Conservation (phyloP, 1,140 invertebrate species). For the Drosophila auraria region DNA sequence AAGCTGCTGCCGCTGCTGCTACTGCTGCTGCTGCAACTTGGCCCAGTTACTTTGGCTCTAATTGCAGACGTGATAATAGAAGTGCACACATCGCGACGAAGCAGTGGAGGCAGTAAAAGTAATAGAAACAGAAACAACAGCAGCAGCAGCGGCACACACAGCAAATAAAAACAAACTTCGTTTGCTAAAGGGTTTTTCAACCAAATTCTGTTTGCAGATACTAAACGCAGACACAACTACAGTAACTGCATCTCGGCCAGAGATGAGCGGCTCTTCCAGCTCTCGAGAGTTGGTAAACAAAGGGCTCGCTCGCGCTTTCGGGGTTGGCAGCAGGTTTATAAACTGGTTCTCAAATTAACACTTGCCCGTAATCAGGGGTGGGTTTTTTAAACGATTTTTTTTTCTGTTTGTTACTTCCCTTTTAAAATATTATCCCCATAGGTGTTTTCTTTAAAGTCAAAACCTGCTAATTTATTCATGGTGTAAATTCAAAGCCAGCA, state of each 20-base stretch:
- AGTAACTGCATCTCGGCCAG: constrained; percentile 27
- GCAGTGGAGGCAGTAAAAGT: not conserved
- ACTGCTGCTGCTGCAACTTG: constrained; percentile 55
- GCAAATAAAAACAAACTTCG: constrained; percentile 60
- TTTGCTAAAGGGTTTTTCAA: constrained; percentile 60
- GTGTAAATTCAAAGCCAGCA: no score
- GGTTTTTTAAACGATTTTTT: constrained; percentile 18
- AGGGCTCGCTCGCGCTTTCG: constrained; percentile 9
- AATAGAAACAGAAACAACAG: constrained; percentile 4
- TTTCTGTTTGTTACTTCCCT: not conserved
- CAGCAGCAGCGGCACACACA: constrained; percentile 42
- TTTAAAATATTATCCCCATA: constrained; percentile 19
- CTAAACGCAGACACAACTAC: constrained; percentile 12
- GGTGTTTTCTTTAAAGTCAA: not conserved
- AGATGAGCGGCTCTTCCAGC: constrained; percentile 20
- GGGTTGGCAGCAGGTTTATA: constrained; percentile 33
- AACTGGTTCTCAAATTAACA: constrained; percentile 40
- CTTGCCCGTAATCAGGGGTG: constrained; percentile 20
- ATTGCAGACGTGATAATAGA: constrained; percentile 78
- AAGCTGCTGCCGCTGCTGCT: constrained; percentile 30
- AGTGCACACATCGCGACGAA: constrained; percentile 40
- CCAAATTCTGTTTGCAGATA: constrained; percentile 61
- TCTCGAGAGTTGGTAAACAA: constrained; percentile 21
- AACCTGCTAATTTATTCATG: not conserved
- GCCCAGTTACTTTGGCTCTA: constrained; percentile 77